A percentile compares a stretch with the other conserved stretches of the same genome.
phyloP scores from a whole-genome alignment of 1,140 invertebrate species.

The Trissolcus basalis region DNA sequence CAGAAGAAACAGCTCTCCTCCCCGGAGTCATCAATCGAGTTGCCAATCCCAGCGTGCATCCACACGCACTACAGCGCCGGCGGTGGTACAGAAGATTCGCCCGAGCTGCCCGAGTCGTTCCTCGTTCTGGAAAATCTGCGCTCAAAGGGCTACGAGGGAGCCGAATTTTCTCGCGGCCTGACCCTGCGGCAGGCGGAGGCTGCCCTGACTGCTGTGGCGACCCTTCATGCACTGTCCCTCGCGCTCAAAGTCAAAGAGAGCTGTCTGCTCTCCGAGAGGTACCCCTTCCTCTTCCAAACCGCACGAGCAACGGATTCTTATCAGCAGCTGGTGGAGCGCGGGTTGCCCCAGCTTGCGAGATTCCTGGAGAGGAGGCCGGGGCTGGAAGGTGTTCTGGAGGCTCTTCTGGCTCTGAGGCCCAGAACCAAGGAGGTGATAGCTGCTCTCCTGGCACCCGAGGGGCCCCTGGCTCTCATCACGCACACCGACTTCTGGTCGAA shows the following conservation, averaged over 20 bases:
- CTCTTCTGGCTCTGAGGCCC: constrained; percentile 77
- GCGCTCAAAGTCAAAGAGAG: constrained; percentile 81
- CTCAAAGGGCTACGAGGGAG: constrained; percentile 75
- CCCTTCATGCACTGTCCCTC: constrained; percentile 83
- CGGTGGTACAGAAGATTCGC: constrained; percentile 74
- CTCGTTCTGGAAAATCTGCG: constrained; percentile 81
- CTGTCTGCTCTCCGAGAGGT: constrained; percentile 79
- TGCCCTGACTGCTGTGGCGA: constrained; percentile 82
- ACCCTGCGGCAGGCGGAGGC: constrained; percentile 80
- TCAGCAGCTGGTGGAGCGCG: constrained; percentile 84
- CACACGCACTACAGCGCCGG: constrained; percentile 80
- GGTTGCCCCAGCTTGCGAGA: constrained; percentile 82
- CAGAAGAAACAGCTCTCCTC: constrained; percentile 71
- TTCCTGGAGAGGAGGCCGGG: constrained; percentile 82
- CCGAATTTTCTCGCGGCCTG: constrained; percentile 82
- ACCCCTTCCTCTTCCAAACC: constrained; percentile 86
- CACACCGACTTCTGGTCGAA: constrained; percentile 91
- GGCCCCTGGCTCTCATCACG: constrained; percentile 83
- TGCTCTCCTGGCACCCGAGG: constrained; percentile 80
- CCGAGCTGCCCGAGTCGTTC: constrained; percentile 79
- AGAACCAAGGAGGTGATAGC: constrained; percentile 81
- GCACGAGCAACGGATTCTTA: constrained; percentile 85
- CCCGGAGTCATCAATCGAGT: constrained; percentile 63
- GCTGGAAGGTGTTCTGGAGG: constrained; percentile 76
- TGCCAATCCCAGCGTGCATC: constrained; percentile 81